A percentile compares a stretch with the other conserved stretches of the same genome.
Evolutionary conservation across 2,797 vertebrate genomes (phyloP).

Genomic region (Pogoniulus pusillus): DNA sequence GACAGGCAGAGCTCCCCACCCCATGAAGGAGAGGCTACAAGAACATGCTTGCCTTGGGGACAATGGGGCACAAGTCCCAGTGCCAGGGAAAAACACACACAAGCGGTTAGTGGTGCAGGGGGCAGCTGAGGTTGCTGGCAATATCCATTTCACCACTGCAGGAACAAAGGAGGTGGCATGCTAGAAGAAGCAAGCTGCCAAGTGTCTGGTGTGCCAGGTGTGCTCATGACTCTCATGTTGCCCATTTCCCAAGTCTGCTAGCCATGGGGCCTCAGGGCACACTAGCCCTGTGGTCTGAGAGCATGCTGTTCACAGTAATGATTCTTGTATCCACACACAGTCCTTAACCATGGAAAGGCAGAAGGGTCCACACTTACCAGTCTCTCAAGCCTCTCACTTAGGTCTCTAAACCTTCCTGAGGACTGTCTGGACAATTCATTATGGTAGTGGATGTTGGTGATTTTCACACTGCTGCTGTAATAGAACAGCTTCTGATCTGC

Average conservation of each 20-base stretch:
- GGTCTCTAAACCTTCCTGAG: slow-evolving; percentile 68
- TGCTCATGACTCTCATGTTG: background rate
- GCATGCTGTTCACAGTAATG: background rate
- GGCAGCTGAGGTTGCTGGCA: background rate
- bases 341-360: background rate
- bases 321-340: background rate
- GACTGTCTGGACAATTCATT: slow-evolving; percentile 67
- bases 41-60: background rate
- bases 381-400: slow-evolving; percentile 75
- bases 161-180: background rate
- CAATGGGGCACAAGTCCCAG: background rate
- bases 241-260: background rate
- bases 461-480: slow-evolving; percentile 71
- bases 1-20: background rate
- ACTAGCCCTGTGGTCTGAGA: background rate
- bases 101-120: background rate
- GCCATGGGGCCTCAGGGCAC: background rate
- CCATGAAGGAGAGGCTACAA: background rate
- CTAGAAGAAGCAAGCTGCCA: background rate
- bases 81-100: background rate
- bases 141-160: background rate
- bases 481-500: slow-evolving; percentile 75
- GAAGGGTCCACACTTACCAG: slow-evolving; percentile 68
- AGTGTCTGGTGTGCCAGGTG: background rate
- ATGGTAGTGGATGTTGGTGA: slow-evolving; percentile 68